phyloP scores from a whole-genome alignment of 2,113 vertebrate genomes.

The Mesoclemmys tuberculata region DNA sequence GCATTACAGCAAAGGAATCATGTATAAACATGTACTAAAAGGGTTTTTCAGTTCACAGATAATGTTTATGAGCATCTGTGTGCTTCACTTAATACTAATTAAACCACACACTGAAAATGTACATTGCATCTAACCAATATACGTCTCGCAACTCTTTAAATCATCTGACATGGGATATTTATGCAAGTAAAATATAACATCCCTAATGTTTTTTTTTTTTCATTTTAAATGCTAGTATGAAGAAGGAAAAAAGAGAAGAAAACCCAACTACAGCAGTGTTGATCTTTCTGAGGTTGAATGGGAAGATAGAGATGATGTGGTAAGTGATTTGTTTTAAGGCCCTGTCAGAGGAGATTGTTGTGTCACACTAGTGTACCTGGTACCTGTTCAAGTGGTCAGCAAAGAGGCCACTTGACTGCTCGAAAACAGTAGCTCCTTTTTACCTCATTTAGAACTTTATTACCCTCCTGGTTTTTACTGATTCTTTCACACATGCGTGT shows the following conservation, averaged over 20 bases:
- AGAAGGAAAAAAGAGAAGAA: slow-evolving; percentile 93
- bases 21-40: neutral
- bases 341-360: neutral
- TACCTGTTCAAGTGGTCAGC: neutral
- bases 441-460: neutral
- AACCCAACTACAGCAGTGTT: slow-evolving; percentile 96
- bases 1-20: neutral
- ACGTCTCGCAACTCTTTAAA: too few species aligned
- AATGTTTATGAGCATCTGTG: neutral
- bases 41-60: neutral
- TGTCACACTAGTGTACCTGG: neutral
- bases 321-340: slow-evolving; percentile 73
- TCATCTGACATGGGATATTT: neutral
- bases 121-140: too few species aligned
- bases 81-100: neutral
- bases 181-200: neutral
- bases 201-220: neutral
- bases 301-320: slow-evolving; percentile 96
- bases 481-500: neutral
- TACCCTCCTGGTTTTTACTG: neutral
- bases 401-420: neutral
- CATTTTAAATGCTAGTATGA: slow-evolving; percentile 85
- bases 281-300: slow-evolving; percentile 98
- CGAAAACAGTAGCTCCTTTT: neutral
- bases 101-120: neutral